Evolutionary conservation across 1,140 invertebrate genomes (phyloP), one percentile per base, ranked within the genome.

Genomic region (Drosophila bipectinata): DNA sequence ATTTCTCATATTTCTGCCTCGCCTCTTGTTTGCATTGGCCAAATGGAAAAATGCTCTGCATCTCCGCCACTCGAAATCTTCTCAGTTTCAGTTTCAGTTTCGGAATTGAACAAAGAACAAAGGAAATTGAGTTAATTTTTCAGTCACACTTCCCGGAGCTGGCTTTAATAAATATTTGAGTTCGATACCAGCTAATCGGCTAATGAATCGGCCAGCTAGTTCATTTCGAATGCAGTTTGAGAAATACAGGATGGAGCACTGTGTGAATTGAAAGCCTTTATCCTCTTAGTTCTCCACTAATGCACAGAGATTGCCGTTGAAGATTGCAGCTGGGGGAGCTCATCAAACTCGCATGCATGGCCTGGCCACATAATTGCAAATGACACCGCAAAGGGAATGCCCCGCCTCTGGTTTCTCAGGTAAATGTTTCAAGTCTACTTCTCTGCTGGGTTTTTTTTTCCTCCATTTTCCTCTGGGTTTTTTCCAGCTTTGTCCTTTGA

Each of bases 341-440:
- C 55, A 56, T 76, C 49, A 62, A 71, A 71, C 47, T 57, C 51
- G 55, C 60, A 76, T 69, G 77, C 69, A 79, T 75, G 56, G 72
- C 32, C 64, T 77, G 52, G 56, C 59, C 55, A 54, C 52, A 80
- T 80, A 80, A 80, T 80, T 80, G 77, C 60, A 76, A 80, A 76
- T 72, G 77, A 80, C 72, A 76, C 73, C 72, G 73, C 73, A 77
- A 77, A 77, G 66, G 37, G 53, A 59, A 59, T 58, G 26, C 26
- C 26, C 34, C 51, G 54, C 44, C 45, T 54, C 28, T 44, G 9
- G 8, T 7, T 44, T 44, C 15, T 18, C 51, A 64, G 59, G 41
- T 54, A 80, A 84, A 80, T 79, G 77, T 74, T 84, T 84, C 77
- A 66, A 72, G 78, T 82, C 79, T 71, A 47, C 53, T 72, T 39